A percentile compares a stretch with the other conserved stretches of the same genome.
Evolutionary conservation across 92 coral and sea anemone genomes (phyloP).

Genomic region (Siderastrea radians): DNA sequence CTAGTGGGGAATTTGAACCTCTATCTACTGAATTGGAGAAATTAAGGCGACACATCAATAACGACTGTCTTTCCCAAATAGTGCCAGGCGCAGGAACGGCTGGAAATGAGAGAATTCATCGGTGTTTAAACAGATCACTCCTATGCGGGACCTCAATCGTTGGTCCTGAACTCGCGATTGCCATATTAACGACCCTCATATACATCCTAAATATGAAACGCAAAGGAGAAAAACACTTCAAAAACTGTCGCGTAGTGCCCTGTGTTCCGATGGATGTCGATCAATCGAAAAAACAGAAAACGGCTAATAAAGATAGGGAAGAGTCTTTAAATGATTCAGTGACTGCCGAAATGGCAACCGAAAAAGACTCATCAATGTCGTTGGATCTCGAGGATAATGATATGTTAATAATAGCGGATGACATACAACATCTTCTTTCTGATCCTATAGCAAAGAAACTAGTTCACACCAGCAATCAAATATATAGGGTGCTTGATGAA

Average conservation of each 20-base stretch:
- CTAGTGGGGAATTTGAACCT: background rate
- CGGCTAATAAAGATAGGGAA: background rate
- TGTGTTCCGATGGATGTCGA: background rate
- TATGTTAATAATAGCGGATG: background rate
- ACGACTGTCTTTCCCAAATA: constrained; percentile 33
- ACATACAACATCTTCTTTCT: background rate
- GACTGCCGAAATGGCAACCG: background rate
- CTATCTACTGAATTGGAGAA: background rate
- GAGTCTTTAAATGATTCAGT: background rate
- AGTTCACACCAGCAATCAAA: background rate
- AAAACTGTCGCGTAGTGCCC: constrained; percentile 20
- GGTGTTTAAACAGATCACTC: constrained; percentile 17
- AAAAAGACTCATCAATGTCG: background rate
- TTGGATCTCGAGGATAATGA: background rate
- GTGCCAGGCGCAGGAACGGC: constrained; percentile 32
- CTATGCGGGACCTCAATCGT: constrained; percentile 27
- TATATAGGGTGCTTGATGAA: background rate
- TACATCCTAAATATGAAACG: background rate
- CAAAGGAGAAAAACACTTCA: constrained; percentile 12
- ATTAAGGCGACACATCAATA: constrained; percentile 23
- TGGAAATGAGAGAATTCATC: constrained; percentile 32
- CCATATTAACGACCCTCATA: constrained; percentile 21
- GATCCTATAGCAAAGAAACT: constrained; percentile 18
- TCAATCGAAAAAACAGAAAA: background rate
- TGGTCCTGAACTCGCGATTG: constrained; percentile 40